These are phyloP conservation scores for Lagopus muta DNA, from an alignment of 2,113 vertebrate species.

Conservation along the genomic window DNA sequence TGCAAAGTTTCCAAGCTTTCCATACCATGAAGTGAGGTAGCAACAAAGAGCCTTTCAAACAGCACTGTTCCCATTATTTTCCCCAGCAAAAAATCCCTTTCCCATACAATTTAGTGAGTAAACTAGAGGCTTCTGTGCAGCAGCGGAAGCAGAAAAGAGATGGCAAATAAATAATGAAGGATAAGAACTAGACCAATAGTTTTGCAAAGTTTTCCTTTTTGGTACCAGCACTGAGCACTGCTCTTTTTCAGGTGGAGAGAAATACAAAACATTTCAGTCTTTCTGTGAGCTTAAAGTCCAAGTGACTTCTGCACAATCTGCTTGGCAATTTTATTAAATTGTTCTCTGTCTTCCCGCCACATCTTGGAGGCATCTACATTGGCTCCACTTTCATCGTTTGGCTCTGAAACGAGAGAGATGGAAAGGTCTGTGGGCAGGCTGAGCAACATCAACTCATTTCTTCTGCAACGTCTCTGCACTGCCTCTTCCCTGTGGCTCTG, in stretches of 20 bases:
- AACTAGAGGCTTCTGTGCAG: conserved; percentile 50
- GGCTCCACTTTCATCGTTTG: conserved; percentile 95
- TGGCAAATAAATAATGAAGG: background rate
- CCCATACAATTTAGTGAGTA: background rate
- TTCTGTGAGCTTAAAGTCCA: conserved; percentile 79
- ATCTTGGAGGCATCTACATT: conserved; percentile 97
- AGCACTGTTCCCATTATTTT: background rate
- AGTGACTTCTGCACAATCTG: conserved; percentile 95
- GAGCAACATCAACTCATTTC: background rate
- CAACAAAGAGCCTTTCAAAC: conserved; percentile 3
- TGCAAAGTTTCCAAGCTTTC: conserved; percentile 6
- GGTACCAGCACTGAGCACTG: conserved; percentile 59
- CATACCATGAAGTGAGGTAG: conserved; percentile 34
- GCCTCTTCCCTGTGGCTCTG: background rate
- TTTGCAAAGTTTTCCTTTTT: conserved; percentile 57
- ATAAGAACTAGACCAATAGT: conserved; percentile 20
- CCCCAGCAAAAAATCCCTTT: conserved; percentile 11
- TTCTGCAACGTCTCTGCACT: background rate
- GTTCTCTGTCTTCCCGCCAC: conserved; percentile 96
- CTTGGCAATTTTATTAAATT: conserved; percentile 92
- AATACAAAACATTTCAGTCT: conserved; percentile 54
- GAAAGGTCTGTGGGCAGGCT: background rate
- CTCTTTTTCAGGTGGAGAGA: conserved; percentile 1
- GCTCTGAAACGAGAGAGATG: conserved; percentile 81
- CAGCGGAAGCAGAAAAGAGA: background rate